Percentiles rank a stretch among this genome's conserved stretches.
These are phyloP conservation scores for Eutrigla gurnardus DNA, from an alignment of 2,797 vertebrate species.

Conservation along the genomic window DNA sequence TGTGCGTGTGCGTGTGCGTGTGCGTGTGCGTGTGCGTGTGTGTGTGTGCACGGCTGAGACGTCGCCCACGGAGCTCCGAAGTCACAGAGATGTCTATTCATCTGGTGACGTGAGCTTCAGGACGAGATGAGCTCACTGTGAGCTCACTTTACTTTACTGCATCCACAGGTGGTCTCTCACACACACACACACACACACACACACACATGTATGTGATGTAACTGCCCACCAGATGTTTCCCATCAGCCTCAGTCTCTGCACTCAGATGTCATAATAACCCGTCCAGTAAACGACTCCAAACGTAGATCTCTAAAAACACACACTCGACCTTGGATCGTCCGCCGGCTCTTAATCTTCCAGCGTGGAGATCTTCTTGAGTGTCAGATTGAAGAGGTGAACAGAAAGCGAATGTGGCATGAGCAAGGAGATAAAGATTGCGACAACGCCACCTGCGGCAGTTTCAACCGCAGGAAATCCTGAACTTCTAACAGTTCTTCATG, in stretches of 20 bases:
- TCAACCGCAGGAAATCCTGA: too few species aligned
- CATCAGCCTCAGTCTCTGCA: conserved; percentile 25
- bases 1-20: too few species aligned
- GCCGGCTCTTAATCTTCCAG: conserved; percentile 21
- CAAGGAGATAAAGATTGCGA: too few species aligned
- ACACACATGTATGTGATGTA: conserved; percentile 20
- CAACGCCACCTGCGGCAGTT: too few species aligned
- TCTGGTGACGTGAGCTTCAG: conserved; percentile 11
- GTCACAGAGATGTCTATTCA: conserved; percentile 38
- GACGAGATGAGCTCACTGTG: conserved; percentile 39
- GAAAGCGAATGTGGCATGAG: too few species aligned
- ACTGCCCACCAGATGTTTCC: conserved; percentile 63
- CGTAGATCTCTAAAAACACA: too few species aligned
- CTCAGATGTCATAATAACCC: conserved; percentile 7
- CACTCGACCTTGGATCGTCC: conserved; percentile 55
- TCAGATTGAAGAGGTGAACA: too few species aligned
- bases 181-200: not conserved
- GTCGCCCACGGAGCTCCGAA: conserved; percentile 8
- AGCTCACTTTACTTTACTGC: conserved; percentile 33
- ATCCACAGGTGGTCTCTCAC: conserved; percentile 47
- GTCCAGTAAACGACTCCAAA: not conserved
- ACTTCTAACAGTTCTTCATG: too few species aligned
- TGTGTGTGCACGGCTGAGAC: conserved; percentile 1
- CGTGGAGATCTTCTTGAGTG: not conserved
- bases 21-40: too few species aligned